phyloP scores from a whole-genome alignment of 1,140 invertebrate species.

The Orussus abietinus region DNA sequence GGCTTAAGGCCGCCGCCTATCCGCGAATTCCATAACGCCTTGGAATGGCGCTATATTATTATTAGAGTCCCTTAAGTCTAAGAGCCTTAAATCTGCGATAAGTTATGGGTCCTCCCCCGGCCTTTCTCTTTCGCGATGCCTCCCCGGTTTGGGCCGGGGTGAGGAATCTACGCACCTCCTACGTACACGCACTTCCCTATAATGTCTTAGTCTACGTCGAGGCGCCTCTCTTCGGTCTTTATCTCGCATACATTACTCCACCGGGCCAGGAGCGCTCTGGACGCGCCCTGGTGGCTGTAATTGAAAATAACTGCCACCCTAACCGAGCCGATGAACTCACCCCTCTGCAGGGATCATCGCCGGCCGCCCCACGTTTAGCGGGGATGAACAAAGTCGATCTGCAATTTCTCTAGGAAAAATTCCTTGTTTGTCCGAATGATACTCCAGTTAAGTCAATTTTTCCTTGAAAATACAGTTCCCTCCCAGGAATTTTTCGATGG shows the following conservation, averaged over 20 bases:
- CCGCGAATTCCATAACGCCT: slow-evolving; percentile 42
- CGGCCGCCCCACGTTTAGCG: slow-evolving; percentile 40
- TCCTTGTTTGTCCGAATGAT: too few species aligned
- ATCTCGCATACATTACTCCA: slow-evolving; percentile 54
- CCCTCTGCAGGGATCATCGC: too few species aligned
- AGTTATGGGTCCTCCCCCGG: slow-evolving; percentile 46
- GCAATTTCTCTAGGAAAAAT: too few species aligned
- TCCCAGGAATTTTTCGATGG: too few species aligned
- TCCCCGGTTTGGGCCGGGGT: too few species aligned
- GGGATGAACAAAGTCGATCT: slow-evolving; percentile 45
- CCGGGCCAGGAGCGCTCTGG: too few species aligned
- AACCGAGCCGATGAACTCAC: too few species aligned
- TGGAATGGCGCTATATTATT: slow-evolving; percentile 53
- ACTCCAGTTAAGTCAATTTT: too few species aligned
- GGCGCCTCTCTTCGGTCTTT: slow-evolving; percentile 45
- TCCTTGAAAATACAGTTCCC: too few species aligned
- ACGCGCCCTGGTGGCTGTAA: slow-evolving; percentile 41
- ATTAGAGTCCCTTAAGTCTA: slow-evolving; percentile 57
- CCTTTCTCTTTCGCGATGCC: slow-evolving; percentile 17
- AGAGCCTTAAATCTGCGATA: slow-evolving; percentile 58
- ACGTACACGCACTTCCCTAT: slow-evolving; percentile 51
- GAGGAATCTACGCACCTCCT: slow-evolving; percentile 43
- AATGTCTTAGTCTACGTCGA: slow-evolving; percentile 52
- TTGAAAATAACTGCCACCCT: slow-evolving; percentile 53
- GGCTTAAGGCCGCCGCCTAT: too few species aligned